Evolutionary conservation across 2,888 invertebrate species (phyloP), one percentile per base, ranked within the genome.

Genomic region (Dicycla oo): DNA sequence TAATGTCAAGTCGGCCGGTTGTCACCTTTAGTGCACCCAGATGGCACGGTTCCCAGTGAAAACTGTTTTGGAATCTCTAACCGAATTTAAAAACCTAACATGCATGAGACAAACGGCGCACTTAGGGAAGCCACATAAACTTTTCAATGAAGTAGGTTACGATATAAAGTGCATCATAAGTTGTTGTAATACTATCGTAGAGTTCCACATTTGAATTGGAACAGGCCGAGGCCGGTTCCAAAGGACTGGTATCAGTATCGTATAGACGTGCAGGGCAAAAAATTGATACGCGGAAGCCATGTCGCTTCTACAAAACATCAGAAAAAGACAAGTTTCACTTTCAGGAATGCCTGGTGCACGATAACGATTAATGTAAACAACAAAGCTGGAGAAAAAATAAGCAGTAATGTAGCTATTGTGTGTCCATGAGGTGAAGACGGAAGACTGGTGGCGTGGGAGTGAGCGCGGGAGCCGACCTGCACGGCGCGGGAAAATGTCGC

Each of bases 361-460:
- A 86, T 91, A 91, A 92, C 90, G 87, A 92, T 91, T 92, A 91
- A 92, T 90, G 91, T 90, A 92, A 91, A 91, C 90, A 93, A 93
- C 92, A 91, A 91, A 92, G 91, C 87, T 88, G 88, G 81, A 86
- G 83, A 93, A 94, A 95, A 95, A 95, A 92, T 89, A 86, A 88
- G 89, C 91, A 91, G 92, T 92, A 93, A 92, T 88, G 90, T 90
- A 88, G 91, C 93, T 90, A 94, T 95, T 95, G 94, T 95, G 81
- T 88, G 91, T 90, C 90, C 92, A 88, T 88, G 89, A 91, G 88
- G 89, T 88, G 90, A 89, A 92, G 93, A 91, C 92, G 93, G 94
- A 92, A 93, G 93, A 91, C 90, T 87, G 85, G 88, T 87, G 87
- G 86, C 94, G 95, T 95, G 95, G 93, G 95, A 94, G 91, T 85